These are phyloP conservation scores for Ictalurus furcatus DNA, from an alignment of 2,113 vertebrate genomes.

Conservation along the genomic window DNA sequence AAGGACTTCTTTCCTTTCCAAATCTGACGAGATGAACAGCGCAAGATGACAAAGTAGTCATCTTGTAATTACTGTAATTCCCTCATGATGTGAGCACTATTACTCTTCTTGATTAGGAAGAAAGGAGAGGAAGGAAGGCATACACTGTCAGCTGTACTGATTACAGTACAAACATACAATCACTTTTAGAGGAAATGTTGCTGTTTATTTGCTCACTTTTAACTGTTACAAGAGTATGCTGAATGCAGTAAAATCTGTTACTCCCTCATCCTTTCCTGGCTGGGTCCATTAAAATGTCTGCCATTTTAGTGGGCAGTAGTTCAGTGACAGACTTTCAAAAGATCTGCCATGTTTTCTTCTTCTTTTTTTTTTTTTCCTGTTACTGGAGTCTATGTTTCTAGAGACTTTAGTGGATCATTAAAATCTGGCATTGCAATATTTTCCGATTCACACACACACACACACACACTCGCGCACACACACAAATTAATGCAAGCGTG, in stretches of 20 bases:
- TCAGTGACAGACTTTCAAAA: not conserved
- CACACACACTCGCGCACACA: not conserved
- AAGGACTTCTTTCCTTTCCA: not conserved
- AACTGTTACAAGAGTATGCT: not conserved
- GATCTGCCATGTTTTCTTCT: not conserved
- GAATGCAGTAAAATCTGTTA: not conserved
- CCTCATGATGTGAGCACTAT: conserved; percentile 4
- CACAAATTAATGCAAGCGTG: not conserved
- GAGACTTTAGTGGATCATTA: not conserved
- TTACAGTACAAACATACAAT: conserved; percentile 30
- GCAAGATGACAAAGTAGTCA: not conserved
- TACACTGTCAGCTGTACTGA: conserved; percentile 7
- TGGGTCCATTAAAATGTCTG: not conserved
- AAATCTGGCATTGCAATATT: not conserved
- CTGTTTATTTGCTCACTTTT: not conserved
- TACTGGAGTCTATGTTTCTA: not conserved
- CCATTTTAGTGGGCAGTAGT: not conserved
- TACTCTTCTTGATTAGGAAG: not conserved
- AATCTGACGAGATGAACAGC: not conserved
- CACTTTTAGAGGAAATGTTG: not conserved
- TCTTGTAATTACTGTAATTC: conserved; percentile 25
- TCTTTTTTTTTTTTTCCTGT: not conserved
- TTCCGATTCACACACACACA: not conserved
- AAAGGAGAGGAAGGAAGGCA: not conserved
- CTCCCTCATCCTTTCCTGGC: not conserved